These are phyloP conservation scores for Gulo gulo DNA, from an alignment of 2,113 vertebrate genomes.

Conservation along the genomic window DNA sequence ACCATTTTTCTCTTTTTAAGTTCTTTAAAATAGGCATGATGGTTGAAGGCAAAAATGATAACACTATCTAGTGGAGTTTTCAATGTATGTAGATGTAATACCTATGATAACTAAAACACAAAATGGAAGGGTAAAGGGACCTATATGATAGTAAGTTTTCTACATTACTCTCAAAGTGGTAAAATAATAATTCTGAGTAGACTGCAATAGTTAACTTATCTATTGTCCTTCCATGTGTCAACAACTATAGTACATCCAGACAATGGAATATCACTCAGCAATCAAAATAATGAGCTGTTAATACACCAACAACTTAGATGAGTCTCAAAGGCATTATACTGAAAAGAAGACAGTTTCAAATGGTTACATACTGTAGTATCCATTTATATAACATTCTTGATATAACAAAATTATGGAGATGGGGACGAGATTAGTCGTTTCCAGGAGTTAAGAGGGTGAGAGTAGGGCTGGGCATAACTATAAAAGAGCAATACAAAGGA, in stretches of 20 bases:
- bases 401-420: neutral
- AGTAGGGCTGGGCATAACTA: neutral
- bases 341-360: neutral
- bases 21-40: neutral
- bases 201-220: neutral
- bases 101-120: neutral
- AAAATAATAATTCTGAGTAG: slow-evolving; percentile 6
- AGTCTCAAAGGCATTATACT: neutral
- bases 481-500: neutral
- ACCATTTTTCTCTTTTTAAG: neutral
- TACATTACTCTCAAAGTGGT: neutral
- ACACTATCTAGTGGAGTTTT: neutral
- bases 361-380: neutral
- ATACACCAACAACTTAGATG: neutral
- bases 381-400: neutral
- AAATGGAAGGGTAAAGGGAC: neutral
- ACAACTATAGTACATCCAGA: neutral
- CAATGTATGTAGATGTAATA: neutral
- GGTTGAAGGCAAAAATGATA: neutral
- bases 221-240: neutral
- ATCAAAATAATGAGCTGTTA: neutral
- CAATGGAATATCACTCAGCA: neutral
- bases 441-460: neutral
- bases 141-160: neutral
- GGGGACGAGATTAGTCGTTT: neutral